Evolutionary conservation across 2,797 vertebrate species (phyloP), one percentile per base, ranked within the genome.

Genomic region (Silurus aristotelis): DNA sequence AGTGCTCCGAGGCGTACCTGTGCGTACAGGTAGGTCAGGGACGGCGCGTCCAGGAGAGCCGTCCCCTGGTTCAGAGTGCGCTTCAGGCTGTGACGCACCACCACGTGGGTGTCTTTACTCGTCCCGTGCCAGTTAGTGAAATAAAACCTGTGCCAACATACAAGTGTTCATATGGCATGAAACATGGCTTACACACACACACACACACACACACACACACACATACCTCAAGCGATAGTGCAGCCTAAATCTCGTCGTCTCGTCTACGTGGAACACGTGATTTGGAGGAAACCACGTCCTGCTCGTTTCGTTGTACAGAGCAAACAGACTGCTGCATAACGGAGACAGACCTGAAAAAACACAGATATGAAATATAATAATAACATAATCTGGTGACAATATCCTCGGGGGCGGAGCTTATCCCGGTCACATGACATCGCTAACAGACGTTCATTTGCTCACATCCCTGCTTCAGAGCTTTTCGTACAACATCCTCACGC

Each of bases 41-140:
- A 97, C 64, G 31, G 63, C 10, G 91, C 93, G 12, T 97, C 96
- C 2, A 97, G 94, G 10, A 97, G 95, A 0, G 96, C 95, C 0
- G 93, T 93, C 5, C 94, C 95, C 52, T 95, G 94, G 0, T 92
- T 92, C 0, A 43, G 85, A 25, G 86, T 86, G 80, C 92, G 93
- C 84, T 93, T 95, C 0, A 95, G 94, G 10, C 90, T 93, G 89
- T 97, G 93, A 2, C 96, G 92, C 92, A 92, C 95, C 38, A 97
- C 95, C 0, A 91, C 91, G 38, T 92, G 91, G 56, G 95, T 94
- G 0, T 86, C 94, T 88, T 96, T 95, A 12, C 92, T 95, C n/a
- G 94, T 96, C 6, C 96, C 96, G 0, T 97, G 96, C 96, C 96
- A 97, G 90, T 97, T 97, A 73, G 91, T 94, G 82, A 97, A 97